These are phyloP conservation scores for Phengaris alcon DNA, from an alignment of 2,888 invertebrate genomes.

Conservation along the genomic window DNA sequence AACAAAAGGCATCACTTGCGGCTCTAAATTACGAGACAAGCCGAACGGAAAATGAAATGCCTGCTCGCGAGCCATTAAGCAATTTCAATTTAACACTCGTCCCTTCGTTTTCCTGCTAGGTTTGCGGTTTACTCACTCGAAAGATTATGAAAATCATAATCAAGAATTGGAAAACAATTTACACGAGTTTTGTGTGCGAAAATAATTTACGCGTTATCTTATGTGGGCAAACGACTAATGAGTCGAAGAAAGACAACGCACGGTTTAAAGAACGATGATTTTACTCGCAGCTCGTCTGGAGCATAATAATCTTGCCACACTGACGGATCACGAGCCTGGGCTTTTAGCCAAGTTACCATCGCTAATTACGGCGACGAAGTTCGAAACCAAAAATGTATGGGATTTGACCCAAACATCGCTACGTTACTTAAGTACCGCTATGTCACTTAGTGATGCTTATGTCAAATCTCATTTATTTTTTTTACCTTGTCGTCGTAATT, in stretches of 20 bases:
- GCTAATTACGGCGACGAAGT: too few species aligned
- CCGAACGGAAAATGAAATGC: slow-evolving; percentile 78
- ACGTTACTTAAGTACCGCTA: too few species aligned
- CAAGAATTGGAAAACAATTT: slow-evolving; percentile 37
- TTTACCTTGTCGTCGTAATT: too few species aligned
- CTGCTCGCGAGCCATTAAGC: slow-evolving; percentile 74
- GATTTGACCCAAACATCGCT: too few species aligned
- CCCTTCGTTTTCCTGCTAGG: slow-evolving; percentile 76
- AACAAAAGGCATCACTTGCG: slow-evolving; percentile 65
- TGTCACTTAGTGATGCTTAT: too few species aligned
- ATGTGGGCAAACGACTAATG: background rate
- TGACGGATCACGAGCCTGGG: too few species aligned
- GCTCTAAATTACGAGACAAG: slow-evolving; percentile 72
- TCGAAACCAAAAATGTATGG: too few species aligned
- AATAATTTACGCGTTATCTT: background rate
- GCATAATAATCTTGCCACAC: too few species aligned
- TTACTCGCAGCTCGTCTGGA: background rate
- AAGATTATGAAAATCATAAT: slow-evolving; percentile 31
- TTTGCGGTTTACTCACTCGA: slow-evolving; percentile 56
- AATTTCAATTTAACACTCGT: slow-evolving; percentile 78
- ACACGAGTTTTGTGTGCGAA: slow-evolving; percentile 31
- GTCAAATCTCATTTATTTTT: too few species aligned
- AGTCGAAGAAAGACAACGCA: background rate
- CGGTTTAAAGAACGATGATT: background rate
- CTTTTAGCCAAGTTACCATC: too few species aligned